A percentile compares a stretch with the other conserved stretches of the same genome.
Conservation (phyloP, 2,888 invertebrate species). For the Hirtodrosophila histrioides region DNA sequence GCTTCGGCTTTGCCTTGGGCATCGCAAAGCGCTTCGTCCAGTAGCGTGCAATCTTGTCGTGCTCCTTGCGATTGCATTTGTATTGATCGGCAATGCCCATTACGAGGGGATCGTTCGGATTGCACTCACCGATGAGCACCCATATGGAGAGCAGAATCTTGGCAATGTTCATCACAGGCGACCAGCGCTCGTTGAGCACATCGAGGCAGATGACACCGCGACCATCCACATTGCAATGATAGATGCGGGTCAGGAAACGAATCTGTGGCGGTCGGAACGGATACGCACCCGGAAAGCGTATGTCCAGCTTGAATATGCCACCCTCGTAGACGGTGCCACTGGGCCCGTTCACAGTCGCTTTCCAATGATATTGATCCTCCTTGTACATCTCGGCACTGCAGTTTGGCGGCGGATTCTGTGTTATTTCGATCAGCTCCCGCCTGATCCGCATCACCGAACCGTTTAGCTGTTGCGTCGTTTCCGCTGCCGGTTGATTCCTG, state of each 20-base stretch:
- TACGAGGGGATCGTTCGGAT: conserved; percentile 68
- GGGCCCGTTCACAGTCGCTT: conserved; percentile 55
- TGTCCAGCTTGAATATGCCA: conserved; percentile 59
- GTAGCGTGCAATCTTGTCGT: conserved; percentile 60
- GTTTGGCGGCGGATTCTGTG: conserved; percentile 65
- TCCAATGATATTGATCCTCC: conserved; percentile 59
- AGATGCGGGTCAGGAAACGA: conserved; percentile 65
- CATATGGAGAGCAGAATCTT: conserved; percentile 66
- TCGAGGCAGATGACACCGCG: conserved; percentile 66
- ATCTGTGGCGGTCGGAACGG: conserved; percentile 66
- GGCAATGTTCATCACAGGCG: conserved; percentile 65
- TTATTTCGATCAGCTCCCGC: conserved; percentile 57
- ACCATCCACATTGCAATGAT: conserved; percentile 71
- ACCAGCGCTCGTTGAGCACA: conserved; percentile 69
- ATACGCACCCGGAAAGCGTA: conserved; percentile 57
- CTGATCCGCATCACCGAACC: conserved; percentile 43
- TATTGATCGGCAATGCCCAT: conserved; percentile 67
- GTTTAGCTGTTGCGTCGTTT: conserved; percentile 6
- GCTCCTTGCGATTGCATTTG: conserved; percentile 62
- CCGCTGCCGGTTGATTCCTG: not conserved
- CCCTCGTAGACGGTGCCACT: conserved; percentile 58
- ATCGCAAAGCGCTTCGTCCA: conserved; percentile 67
- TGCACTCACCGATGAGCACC: conserved; percentile 66
- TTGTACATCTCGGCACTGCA: conserved; percentile 53
- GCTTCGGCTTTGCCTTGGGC: conserved; percentile 27